A percentile compares a stretch with the other conserved stretches of the same genome.
Conservation (phyloP, 2,888 invertebrate genomes). For the Drosophila paranaensis region DNA sequence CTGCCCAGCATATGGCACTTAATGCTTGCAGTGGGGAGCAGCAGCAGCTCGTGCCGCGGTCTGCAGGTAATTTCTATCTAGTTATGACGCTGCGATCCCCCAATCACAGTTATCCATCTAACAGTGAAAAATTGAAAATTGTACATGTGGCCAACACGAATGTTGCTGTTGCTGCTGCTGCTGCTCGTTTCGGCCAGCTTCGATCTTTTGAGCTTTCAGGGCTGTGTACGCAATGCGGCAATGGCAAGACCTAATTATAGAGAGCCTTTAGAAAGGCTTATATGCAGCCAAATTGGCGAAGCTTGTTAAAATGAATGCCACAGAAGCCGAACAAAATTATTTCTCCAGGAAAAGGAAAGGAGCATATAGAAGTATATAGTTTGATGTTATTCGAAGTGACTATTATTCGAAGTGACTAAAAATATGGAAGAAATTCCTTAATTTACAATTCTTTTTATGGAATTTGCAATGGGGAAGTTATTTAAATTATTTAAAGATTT, state of each 20-base stretch:
- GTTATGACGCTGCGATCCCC: slow-evolving; percentile 65
- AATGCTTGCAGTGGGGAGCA: slow-evolving; percentile 11
- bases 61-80: slow-evolving; percentile 69
- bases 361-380: slow-evolving; percentile 9
- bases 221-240: slow-evolving; percentile 47
- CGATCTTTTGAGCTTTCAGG: slow-evolving; percentile 26
- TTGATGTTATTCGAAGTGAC: neutral
- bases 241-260: slow-evolving; percentile 30
- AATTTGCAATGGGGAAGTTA: no score
- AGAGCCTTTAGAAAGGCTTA: slow-evolving; percentile 50
- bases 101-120: slow-evolving; percentile 76
- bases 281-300: slow-evolving; percentile 26
- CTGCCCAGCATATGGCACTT: slow-evolving; percentile 54
- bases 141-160: slow-evolving; percentile 56
- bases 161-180: slow-evolving; percentile 10
- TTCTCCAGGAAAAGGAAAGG: slow-evolving; percentile 25
- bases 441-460: no score
- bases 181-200: slow-evolving; percentile 15
- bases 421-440: no score
- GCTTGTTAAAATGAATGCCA: slow-evolving; percentile 42
- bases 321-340: slow-evolving; percentile 47
- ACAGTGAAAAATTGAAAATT: slow-evolving; percentile 80
- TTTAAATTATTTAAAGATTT: no score
- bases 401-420: no score
- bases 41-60: slow-evolving; percentile 57